Conservation (phyloP, 2,797 vertebrate genomes). For the Steatocranus sp. region DNA sequence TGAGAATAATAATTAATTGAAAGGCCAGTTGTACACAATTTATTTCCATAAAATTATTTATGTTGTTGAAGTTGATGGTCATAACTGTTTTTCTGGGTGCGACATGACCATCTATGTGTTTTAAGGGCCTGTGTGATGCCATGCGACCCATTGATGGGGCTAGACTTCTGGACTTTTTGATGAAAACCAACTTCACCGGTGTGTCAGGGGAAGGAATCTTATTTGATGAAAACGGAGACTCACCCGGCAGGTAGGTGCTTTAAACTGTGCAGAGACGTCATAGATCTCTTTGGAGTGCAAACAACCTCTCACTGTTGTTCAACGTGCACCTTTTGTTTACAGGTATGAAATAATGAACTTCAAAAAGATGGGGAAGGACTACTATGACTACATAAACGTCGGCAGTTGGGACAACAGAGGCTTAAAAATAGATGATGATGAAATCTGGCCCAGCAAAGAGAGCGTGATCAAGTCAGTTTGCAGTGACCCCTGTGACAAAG, state of each 20-base stretch:
- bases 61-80: not conserved
- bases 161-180: slow-evolving; percentile 91
- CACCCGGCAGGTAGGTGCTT: slow-evolving; percentile 88
- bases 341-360: slow-evolving; percentile 99
- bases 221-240: slow-evolving; percentile 96
- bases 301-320: not conserved
- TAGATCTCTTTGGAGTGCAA: not conserved
- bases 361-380: slow-evolving; percentile 97
- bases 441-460: slow-evolving; percentile 92
- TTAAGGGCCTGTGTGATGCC: slow-evolving; percentile 88
- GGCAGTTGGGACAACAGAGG: slow-evolving; percentile 97
- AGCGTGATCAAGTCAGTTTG: slow-evolving; percentile 91
- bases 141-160: slow-evolving; percentile 95
- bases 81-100: not conserved
- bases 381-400: slow-evolving; percentile 94
- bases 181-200: slow-evolving; percentile 97
- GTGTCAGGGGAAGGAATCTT: slow-evolving; percentile 93
- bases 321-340: not conserved
- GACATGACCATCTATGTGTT: slow-evolving; percentile 4
- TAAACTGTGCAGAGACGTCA: not conserved
- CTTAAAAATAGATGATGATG: slow-evolving; percentile 92
- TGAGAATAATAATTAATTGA: not conserved
- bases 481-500: slow-evolving; percentile 95
- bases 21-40: not conserved
- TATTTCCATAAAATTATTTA: not conserved